These are phyloP conservation scores for Formicarius rufipectus DNA, from an alignment of 2,113 vertebrate species.

Conservation along the genomic window DNA sequence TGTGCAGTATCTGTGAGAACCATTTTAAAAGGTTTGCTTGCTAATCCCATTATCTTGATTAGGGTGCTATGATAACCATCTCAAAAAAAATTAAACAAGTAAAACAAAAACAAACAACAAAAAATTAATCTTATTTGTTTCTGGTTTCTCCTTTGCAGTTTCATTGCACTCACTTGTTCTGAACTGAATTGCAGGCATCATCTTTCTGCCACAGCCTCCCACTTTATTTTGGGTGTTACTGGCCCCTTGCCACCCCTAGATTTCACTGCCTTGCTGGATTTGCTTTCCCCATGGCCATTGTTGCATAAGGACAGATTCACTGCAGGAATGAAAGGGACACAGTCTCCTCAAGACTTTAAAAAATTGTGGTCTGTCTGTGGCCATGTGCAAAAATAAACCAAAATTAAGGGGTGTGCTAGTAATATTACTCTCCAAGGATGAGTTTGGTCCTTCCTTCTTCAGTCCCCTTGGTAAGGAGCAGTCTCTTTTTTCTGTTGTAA, in stretches of 20 bases:
- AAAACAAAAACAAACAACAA: neutral
- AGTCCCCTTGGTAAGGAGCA: neutral
- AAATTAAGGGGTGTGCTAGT: neutral
- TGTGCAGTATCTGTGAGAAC: neutral
- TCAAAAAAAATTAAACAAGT: neutral
- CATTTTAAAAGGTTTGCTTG: conserved; percentile 33
- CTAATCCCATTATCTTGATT: conserved; percentile 48
- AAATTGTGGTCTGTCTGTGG: neutral
- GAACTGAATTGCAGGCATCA: neutral
- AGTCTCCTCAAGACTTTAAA: neutral
- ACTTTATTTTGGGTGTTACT: conserved; percentile 4
- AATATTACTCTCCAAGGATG: neutral
- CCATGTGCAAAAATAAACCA: neutral
- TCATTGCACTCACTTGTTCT: neutral
- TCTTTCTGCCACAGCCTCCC: conserved; percentile 14
- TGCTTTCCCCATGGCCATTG: neutral
- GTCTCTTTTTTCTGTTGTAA: neutral
- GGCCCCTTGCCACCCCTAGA: neutral
- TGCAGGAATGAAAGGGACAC: neutral
- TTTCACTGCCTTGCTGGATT: conserved; percentile 23
- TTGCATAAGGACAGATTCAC: neutral
- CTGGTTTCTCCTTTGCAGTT: conserved; percentile 18
- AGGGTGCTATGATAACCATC: neutral
- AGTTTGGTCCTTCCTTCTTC: neutral
- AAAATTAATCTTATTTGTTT: neutral